Evolutionary conservation across 2,888 invertebrate genomes (phyloP), one percentile per base, ranked within the genome.

Genomic region (Lycia hirtaria): DNA sequence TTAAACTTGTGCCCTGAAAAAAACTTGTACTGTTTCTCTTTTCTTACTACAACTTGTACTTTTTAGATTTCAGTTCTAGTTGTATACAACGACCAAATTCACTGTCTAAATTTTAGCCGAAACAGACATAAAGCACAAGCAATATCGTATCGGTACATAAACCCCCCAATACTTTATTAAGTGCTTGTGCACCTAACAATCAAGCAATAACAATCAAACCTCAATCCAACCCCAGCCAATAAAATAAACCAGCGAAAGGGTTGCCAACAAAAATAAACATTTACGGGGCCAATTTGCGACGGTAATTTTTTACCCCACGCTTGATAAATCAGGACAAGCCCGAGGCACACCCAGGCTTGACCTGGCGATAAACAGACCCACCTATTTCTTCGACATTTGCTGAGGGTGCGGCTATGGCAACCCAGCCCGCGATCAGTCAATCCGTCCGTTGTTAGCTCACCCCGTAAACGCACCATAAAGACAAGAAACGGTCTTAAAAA

Each of bases 401-500:
- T 77, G 78, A 69, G 85, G 88, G 89, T 79, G 88, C 81, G 87
- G 70, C 82, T 12, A 47, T 52, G 87, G 71, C 83, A 52, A 58
- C 57, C 75, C 75, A 82, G 78, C 76, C 83, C 80, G 78, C 85
- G 83, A 85, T 82, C 79, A 75, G 72, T 78, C 81, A 78, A 78
- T 80, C 77, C 67, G 66, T 67, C 71, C 78, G 67, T 82, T 85
- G 84, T 86, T 85, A 83, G 75, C 78, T 73, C 72, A 65, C 71
- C 77, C 77, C 75, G 75, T 78, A 86, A 84, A 83, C 83, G 80
- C 78, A 74, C 85, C 76, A 85, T 87, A 88, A 85, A 88, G 80
- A 82, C 80, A 81, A 81, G 75, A 77, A 75, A 83, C 81, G 85
- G 79, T 85, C 89, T 88, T 88, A 87, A 89, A 72, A 90, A 88